phyloP scores from a whole-genome alignment of 2,888 invertebrate species.

The Schizaphis graminum region DNA sequence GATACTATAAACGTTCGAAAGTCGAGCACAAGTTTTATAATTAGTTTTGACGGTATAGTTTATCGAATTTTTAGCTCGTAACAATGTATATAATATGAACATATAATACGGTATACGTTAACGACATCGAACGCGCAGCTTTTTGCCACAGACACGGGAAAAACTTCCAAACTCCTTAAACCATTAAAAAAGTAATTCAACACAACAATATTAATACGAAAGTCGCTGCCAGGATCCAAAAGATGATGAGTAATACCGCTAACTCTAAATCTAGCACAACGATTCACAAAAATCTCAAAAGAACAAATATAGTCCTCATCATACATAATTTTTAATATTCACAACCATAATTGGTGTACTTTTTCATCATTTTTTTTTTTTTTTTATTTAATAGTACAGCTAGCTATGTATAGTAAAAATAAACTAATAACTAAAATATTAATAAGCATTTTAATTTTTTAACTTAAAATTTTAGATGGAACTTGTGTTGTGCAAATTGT shows the following conservation, averaged over 20 bases:
- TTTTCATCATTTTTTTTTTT: no score
- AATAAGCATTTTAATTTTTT: neutral
- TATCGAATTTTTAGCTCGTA: neutral
- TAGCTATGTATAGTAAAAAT: neutral
- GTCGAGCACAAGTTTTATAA: neutral
- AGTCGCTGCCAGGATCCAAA: neutral
- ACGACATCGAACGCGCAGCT: neutral
- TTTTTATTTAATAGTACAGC: no score
- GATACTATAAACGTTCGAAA: neutral
- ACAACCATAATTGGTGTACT: no score
- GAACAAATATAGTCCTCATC: no score
- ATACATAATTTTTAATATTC: no score
- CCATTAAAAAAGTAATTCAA: neutral
- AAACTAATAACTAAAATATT: neutral
- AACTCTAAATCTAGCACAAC: neutral
- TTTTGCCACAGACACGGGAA: neutral
- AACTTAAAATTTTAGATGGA: neutral
- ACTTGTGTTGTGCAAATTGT: neutral
- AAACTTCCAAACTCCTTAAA: conserved; percentile 1
- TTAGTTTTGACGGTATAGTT: neutral
- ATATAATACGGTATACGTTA: neutral
- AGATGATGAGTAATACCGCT: neutral
- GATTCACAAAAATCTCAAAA: neutral
- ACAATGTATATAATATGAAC: neutral
- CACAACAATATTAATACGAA: neutral